phyloP scores from a whole-genome alignment of 2,113 vertebrate species.

The Oryzias javanicus region DNA sequence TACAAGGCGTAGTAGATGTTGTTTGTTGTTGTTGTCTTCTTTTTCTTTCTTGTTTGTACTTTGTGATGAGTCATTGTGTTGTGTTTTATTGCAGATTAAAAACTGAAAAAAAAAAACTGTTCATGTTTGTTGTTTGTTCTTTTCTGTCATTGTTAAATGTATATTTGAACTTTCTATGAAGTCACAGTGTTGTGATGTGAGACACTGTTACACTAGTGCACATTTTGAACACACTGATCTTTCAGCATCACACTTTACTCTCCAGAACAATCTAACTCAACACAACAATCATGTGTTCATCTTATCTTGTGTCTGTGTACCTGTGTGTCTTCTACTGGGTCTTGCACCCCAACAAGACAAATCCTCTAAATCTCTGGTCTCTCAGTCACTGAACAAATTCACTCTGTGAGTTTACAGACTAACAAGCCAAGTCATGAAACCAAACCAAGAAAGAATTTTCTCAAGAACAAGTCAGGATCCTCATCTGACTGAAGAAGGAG shows the following conservation, averaged over 20 bases:
- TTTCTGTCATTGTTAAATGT: slow-evolving; percentile 43
- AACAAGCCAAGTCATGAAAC: slow-evolving; percentile 20
- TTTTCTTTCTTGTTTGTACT: slow-evolving; percentile 45
- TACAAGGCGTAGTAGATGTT: slow-evolving; percentile 62
- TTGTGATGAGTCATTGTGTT: slow-evolving; percentile 41
- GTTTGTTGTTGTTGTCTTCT: slow-evolving; percentile 45
- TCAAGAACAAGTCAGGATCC: slow-evolving; percentile 46
- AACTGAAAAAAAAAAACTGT: slow-evolving; percentile 48
- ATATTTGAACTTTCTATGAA: not conserved
- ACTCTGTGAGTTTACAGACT: not conserved
- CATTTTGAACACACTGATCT: not conserved
- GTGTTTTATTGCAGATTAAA: slow-evolving; percentile 64
- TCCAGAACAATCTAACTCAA: not conserved
- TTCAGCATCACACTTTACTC: not conserved
- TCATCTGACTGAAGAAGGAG: not conserved
- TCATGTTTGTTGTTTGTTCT: slow-evolving; percentile 55
- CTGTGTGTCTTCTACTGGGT: slow-evolving; percentile 51
- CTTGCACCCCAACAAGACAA: slow-evolving; percentile 30
- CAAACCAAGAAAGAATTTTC: slow-evolving; percentile 6
- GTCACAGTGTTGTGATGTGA: not conserved
- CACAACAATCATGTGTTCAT: not conserved
- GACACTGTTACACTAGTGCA: not conserved
- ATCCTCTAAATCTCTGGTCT: not conserved
- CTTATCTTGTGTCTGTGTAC: slow-evolving; percentile 31
- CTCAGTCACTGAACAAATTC: not conserved